Percentiles rank a stretch among this genome's conserved stretches.
Conservation (phyloP, 2,888 invertebrate genomes). For the Busseola fusca region DNA sequence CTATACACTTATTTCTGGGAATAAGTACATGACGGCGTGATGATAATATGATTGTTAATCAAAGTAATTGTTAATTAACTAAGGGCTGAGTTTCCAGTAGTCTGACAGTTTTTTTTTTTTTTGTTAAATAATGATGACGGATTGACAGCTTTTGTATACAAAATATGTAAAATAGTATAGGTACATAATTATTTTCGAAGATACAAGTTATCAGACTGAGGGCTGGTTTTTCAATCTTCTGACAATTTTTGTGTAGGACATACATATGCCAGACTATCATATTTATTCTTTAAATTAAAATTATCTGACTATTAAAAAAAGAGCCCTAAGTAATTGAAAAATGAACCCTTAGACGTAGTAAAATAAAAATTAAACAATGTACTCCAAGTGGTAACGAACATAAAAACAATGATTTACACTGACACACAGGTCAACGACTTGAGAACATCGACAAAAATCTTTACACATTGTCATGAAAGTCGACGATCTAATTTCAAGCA, state of each 20-base stretch:
- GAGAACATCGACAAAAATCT: constrained; percentile 32
- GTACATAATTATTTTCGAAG: no score
- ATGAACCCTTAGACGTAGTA: background rate
- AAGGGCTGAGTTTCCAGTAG: background rate
- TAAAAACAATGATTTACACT: constrained; percentile 23
- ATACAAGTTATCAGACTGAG: background rate
- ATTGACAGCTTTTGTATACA: background rate
- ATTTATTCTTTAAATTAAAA: background rate
- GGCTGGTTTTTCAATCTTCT: background rate
- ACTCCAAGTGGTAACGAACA: constrained; percentile 7
- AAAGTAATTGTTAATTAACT: background rate
- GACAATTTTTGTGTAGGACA: background rate
- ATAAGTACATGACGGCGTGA: no score
- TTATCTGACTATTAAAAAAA: background rate
- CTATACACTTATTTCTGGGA: no score
- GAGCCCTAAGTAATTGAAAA: background rate
- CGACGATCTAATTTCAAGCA: constrained; percentile 26
- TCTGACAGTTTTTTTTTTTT: no score
- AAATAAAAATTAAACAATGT: constrained; percentile 2
- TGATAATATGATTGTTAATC: background rate
- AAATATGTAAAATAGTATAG: no score
- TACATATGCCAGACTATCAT: background rate
- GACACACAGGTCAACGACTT: constrained; percentile 25
- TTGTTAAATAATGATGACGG: background rate
- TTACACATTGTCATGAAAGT: constrained; percentile 29